Evolutionary conservation across 2,888 invertebrate species (phyloP).

Genomic region (Calliscelio sp.): DNA sequence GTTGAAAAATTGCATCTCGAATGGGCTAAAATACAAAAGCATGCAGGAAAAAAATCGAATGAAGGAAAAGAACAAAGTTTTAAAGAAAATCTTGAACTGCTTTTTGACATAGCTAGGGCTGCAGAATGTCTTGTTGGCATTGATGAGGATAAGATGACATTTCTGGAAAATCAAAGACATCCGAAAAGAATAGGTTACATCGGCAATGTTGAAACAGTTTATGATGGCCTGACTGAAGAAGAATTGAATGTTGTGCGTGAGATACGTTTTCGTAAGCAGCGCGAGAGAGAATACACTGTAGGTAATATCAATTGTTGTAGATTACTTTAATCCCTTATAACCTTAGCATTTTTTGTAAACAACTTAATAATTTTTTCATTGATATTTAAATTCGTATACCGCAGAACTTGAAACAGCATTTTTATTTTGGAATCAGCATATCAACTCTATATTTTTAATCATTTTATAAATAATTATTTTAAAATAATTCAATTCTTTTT

Average conservation of each 20-base stretch:
- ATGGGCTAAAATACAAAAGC: too few relatives aligned
- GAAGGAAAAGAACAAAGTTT: conserved; percentile 31
- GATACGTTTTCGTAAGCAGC: too few relatives aligned
- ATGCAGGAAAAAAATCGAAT: conserved; percentile 40
- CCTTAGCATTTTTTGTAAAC: conserved; percentile 12
- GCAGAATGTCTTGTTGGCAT: conserved; percentile 21
- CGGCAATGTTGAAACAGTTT: conserved; percentile 35
- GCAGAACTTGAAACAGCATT: conserved; percentile 15
- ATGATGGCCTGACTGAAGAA: too few relatives aligned
- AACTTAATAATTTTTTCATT: conserved; percentile 23
- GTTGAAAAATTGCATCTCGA: conserved; percentile 28
- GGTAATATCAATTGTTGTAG: too few relatives aligned
- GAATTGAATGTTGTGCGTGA: too few relatives aligned
- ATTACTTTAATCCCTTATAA: conserved; percentile 4
- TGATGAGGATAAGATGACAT: conserved; percentile 49
- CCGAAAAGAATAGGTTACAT: conserved; percentile 42
- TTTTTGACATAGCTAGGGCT: conserved; percentile 42
- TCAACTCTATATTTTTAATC: conserved; percentile 30
- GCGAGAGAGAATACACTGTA: too few relatives aligned
- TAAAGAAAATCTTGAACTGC: conserved; percentile 22
- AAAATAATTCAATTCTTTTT: conserved; percentile 20
- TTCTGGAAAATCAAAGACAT: conserved; percentile 57
- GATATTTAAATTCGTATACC: conserved; percentile 4
- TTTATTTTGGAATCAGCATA: conserved; percentile 21
- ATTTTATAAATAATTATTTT: conserved; percentile 31